These are phyloP conservation scores for Proisotoma minuta DNA, from an alignment of 2,888 invertebrate species.

Conservation along the genomic window DNA sequence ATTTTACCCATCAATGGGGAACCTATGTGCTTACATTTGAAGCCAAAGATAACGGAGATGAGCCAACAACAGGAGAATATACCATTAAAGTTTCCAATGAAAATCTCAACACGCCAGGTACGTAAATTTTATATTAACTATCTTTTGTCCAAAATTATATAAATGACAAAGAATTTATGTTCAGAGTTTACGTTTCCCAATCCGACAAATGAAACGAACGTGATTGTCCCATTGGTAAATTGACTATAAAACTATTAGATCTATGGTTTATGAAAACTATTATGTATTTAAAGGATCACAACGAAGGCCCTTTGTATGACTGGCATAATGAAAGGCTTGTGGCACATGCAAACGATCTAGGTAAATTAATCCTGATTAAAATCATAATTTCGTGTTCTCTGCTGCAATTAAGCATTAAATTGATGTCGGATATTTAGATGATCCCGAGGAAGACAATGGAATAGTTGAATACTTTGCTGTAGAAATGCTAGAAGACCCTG, in stretches of 20 bases:
- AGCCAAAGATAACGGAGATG: conserved; percentile 12
- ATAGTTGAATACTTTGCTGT: not conserved
- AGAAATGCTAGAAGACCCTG: not conserved
- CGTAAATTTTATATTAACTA: not conserved
- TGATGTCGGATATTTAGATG: not conserved
- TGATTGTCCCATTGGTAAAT: conserved; percentile 4
- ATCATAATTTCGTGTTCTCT: too few species aligned
- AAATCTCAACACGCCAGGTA: conserved; percentile 25
- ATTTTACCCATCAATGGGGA: conserved; percentile 23
- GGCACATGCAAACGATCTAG: too few species aligned
- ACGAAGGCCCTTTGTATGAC: too few species aligned
- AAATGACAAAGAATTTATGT: not conserved
- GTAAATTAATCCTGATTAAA: too few species aligned
- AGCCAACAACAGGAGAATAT: not conserved
- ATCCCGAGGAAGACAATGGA: not conserved
- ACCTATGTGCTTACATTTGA: conserved; percentile 15
- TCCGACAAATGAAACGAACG: not conserved
- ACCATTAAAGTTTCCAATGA: conserved; percentile 16
- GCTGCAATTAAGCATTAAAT: not conserved
- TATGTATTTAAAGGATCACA: too few species aligned
- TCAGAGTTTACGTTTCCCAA: conserved; percentile 17
- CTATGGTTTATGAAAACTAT: too few species aligned
- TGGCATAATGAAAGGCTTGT: too few species aligned
- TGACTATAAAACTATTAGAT: too few species aligned
- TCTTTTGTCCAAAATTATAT: not conserved